Evolutionary conservation across 2,113 vertebrate species (phyloP).

Genomic region (Sebastes schlegelii): DNA sequence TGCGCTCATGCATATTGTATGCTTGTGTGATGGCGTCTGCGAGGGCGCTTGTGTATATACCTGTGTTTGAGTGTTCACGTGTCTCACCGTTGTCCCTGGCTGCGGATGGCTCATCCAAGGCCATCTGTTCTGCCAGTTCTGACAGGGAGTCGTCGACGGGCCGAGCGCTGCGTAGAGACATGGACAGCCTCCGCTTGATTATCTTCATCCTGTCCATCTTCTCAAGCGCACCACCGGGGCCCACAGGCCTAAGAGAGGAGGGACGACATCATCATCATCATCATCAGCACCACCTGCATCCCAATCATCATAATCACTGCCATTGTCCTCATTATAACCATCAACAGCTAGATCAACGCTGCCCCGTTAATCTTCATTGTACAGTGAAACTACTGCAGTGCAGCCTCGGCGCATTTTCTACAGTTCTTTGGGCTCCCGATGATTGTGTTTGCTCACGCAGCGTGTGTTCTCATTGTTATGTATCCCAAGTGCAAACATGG

Average conservation of each 20-base stretch:
- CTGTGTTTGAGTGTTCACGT: neutral
- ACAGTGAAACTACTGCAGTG: constrained; percentile 55
- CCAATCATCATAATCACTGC: constrained; percentile 10
- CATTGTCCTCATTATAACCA: constrained; percentile 37
- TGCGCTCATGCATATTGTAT: neutral
- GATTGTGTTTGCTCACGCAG: constrained; percentile 67
- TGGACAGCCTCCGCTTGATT: constrained; percentile 87
- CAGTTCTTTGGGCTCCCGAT: constrained; percentile 50
- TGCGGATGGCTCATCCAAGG: constrained; percentile 78
- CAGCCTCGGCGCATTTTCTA: constrained; percentile 53
- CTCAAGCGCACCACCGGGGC: constrained; percentile 57
- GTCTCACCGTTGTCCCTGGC: constrained; percentile 83
- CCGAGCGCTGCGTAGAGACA: constrained; percentile 85
- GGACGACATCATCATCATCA: constrained; percentile 33
- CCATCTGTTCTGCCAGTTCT: constrained; percentile 84
- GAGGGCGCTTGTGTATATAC: constrained; percentile 4
- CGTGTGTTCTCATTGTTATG: constrained; percentile 69
- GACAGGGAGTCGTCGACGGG: constrained; percentile 86
- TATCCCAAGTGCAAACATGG: constrained; percentile 68
- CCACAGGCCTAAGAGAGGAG: constrained; percentile 62
- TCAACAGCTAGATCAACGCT: constrained; percentile 21
- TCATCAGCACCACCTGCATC: constrained; percentile 31
- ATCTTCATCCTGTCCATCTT: constrained; percentile 89
- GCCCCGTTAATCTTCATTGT: constrained; percentile 42
- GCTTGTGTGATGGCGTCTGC: neutral